These are phyloP conservation scores for Oncopodura yosiiana DNA, from an alignment of 1,140 invertebrate genomes.

Conservation along the genomic window DNA sequence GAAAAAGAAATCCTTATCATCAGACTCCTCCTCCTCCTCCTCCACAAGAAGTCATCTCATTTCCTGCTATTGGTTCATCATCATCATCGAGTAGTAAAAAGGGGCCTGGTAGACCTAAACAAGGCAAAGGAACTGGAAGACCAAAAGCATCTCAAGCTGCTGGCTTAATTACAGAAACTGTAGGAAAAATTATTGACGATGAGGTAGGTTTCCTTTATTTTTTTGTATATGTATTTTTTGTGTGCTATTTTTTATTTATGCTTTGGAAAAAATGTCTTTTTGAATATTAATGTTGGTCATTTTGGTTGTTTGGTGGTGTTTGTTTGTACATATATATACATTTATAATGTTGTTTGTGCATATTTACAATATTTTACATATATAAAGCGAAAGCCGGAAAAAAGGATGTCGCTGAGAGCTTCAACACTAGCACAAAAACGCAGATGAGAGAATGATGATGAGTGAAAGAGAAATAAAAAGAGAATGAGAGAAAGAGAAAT, in stretches of 20 bases:
- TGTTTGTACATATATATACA: too few relatives aligned
- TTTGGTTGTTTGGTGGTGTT: neutral
- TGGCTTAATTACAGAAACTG: constrained; percentile 37
- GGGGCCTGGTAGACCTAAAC: constrained; percentile 9
- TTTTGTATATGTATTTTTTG: constrained; percentile 1
- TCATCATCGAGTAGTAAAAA: constrained; percentile 1
- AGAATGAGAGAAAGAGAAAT: too few relatives aligned
- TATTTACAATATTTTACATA: too few relatives aligned
- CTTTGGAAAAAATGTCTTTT: neutral
- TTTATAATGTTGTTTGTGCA: too few relatives aligned
- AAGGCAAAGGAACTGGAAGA: constrained; percentile 5
- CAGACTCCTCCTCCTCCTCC: neutral
- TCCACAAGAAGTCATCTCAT: constrained; percentile 20
- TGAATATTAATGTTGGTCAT: neutral
- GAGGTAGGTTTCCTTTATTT: constrained; percentile 20
- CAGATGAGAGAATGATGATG: too few relatives aligned
- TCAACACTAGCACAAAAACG: constrained; percentile 9
- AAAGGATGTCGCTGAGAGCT: constrained; percentile 2
- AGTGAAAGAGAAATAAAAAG: too few relatives aligned
- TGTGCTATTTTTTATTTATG: neutral
- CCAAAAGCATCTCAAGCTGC: constrained; percentile 45
- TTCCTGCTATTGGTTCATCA: constrained; percentile 10
- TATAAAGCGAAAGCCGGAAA: constrained; percentile 7
- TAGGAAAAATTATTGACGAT: constrained; percentile 37
- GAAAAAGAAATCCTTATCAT: constrained; percentile 10